Evolutionary conservation across 2,797 vertebrate species (phyloP), one percentile per base, ranked within the genome.

Genomic region (Sebastes baramenuke): DNA sequence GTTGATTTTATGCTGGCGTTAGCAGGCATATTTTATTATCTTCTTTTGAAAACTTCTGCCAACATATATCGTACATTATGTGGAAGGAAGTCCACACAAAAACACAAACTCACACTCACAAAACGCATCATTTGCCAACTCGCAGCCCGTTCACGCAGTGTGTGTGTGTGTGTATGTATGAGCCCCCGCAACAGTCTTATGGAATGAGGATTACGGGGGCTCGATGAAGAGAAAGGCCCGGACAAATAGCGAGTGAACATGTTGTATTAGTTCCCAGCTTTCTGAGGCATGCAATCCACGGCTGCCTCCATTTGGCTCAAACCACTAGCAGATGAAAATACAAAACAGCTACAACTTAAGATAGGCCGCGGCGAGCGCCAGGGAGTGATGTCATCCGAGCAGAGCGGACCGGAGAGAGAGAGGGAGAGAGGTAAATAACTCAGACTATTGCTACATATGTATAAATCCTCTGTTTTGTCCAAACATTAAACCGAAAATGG

Each of bases 271-370:
- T 93, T 93, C 92, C 91, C 93, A 92, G 91, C 87, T 91, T 93
- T 94, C 88, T 91, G 91, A 93, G 89, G 92, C 92, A 93, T 93
- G 92, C 90, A 85, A 93, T 90, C 91, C 88, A 85, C 70, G 88
- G 88, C 92, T 88, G 92, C 91, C 90, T 93, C 91, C 89, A 93
- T 93, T 94, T 92, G 93, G 92, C 89, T 87, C 84, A 92, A 94
- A 94, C 92, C 83, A 86, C 93, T 80, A 92, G 90, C 92, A 94
- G 93, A 94, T 93, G 93, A 93, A 94, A 92, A 93, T 89, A 94
- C 92, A 90, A 93, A 92, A 93, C 93, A 94, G 93, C 91, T 92
- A 93, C 94, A 90, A 89, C 85, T 89, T 87, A 86, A 92, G 91
- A 91, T 86, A 87, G 88, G 87, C 85, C 56, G 65, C 70, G 20